Evolutionary conservation across 2,888 invertebrate genomes (phyloP).

Genomic region (Pantelozetes paolii): DNA sequence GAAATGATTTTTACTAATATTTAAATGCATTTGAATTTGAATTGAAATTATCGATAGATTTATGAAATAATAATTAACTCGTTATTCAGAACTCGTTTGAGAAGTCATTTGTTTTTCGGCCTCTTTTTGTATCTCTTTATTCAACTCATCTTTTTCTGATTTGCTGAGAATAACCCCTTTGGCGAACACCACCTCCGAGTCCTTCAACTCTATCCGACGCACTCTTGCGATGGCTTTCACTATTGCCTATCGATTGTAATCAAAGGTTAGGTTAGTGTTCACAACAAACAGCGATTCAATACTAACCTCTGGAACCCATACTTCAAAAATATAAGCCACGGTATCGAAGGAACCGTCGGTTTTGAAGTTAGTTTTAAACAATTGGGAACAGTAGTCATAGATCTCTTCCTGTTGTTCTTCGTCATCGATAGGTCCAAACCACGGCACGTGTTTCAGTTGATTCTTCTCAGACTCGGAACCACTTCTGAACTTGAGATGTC

Average conservation of each 20-base stretch:
- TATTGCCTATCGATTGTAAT: conserved; percentile 30
- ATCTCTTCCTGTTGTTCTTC: conserved; percentile 45
- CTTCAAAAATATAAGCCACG: conserved; percentile 44
- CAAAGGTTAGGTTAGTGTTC: neutral
- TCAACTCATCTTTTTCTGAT: conserved; percentile 38
- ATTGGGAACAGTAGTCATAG: conserved; percentile 42
- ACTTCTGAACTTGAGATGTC: conserved; percentile 42
- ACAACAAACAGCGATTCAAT: too few species aligned
- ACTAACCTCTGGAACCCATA: conserved; percentile 45
- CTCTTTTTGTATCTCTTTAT: conserved; percentile 40
- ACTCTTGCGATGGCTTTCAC: conserved; percentile 38
- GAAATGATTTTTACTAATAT: neutral
- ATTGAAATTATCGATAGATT: neutral
- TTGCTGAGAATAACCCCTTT: conserved; percentile 40
- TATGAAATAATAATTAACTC: neutral
- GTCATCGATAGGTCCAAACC: conserved; percentile 45
- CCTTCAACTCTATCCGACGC: conserved; percentile 35
- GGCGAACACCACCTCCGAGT: conserved; percentile 36
- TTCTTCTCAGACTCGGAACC: conserved; percentile 40
- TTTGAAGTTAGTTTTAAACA: conserved; percentile 42
- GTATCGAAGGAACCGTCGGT: conserved; percentile 36
- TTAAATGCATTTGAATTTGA: neutral
- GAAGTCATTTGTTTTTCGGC: conserved; percentile 37
- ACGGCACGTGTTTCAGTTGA: conserved; percentile 35
- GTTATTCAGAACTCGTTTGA: conserved; percentile 18